phyloP scores from a whole-genome alignment of 1,140 invertebrate species.

The Arion vulgaris region DNA sequence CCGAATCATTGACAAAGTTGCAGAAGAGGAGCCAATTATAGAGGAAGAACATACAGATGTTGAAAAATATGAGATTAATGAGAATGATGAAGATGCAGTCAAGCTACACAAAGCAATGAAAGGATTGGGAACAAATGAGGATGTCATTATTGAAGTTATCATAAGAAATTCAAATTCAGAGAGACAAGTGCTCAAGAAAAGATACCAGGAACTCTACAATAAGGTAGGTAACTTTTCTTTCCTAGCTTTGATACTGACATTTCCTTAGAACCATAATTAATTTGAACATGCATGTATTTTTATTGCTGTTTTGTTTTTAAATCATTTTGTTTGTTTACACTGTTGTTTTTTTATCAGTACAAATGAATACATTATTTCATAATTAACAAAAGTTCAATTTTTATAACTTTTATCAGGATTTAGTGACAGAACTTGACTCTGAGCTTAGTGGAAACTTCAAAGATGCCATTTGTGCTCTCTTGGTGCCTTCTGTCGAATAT shows the following conservation, averaged over 20 bases:
- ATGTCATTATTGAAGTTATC: conserved; percentile 42
- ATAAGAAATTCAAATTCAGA: conserved; percentile 36
- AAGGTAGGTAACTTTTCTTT: not conserved
- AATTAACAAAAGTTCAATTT: not conserved
- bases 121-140: conserved; percentile 57
- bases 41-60: not conserved
- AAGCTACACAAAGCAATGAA: conserved; percentile 65
- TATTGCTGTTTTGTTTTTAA: too few relatives aligned
- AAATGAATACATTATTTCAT: too few relatives aligned
- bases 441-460: conserved; percentile 67
- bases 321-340: too few relatives aligned
- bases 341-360: too few relatives aligned
- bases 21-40: conserved; percentile 1
- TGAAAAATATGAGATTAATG: conserved; percentile 12
- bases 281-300: too few relatives aligned
- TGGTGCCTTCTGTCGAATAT: conserved; percentile 46
- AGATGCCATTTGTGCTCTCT: conserved; percentile 63
- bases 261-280: too few relatives aligned
- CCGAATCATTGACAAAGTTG: conserved; percentile 55
- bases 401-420: conserved; percentile 52
- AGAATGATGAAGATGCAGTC: conserved; percentile 58
- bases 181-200: conserved; percentile 50
- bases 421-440: conserved; percentile 66
- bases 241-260: too few relatives aligned
- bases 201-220: conserved; percentile 43